Evolutionary conservation across 2,113 vertebrate genomes (phyloP).

Genomic region (Egretta garzetta): DNA sequence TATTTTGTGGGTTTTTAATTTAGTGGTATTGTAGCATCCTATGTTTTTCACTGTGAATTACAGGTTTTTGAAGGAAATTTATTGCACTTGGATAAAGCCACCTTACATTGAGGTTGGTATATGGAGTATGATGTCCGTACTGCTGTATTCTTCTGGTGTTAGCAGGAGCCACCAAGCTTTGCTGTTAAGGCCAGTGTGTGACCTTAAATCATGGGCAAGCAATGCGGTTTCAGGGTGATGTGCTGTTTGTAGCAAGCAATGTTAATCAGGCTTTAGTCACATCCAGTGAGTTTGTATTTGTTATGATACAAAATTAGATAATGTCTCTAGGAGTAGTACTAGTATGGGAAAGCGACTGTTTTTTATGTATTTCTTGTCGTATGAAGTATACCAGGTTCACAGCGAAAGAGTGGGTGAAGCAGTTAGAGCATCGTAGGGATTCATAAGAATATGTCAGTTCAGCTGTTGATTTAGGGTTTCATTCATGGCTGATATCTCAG

Average conservation of each 20-base stretch:
- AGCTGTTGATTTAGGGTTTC: not conserved
- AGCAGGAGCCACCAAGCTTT: not conserved
- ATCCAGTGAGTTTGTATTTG: not conserved
- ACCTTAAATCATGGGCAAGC: not conserved
- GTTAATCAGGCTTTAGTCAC: not conserved
- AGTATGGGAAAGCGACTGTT: not conserved
- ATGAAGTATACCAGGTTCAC: not conserved
- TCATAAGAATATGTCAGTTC: not conserved
- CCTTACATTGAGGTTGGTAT: not conserved
- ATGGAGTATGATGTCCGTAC: not conserved
- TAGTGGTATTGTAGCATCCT: not conserved
- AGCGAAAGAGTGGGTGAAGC: not conserved
- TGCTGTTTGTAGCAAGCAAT: not conserved
- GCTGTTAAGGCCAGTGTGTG: not conserved
- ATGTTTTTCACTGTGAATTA: not conserved
- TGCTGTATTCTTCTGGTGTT: not conserved
- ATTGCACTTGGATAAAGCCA: not conserved
- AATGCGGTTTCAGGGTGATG: not conserved
- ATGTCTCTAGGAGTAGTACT: not conserved
- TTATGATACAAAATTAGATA: not conserved
- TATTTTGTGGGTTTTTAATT: not conserved
- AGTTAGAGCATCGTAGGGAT: not conserved
- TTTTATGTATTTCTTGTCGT: not conserved
- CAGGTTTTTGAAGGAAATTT: not conserved
- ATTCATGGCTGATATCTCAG: not conserved